Base-by-base conservation (phyloP, 2,888 invertebrate species). In the Eumacrocentrus americanus region DNA sequence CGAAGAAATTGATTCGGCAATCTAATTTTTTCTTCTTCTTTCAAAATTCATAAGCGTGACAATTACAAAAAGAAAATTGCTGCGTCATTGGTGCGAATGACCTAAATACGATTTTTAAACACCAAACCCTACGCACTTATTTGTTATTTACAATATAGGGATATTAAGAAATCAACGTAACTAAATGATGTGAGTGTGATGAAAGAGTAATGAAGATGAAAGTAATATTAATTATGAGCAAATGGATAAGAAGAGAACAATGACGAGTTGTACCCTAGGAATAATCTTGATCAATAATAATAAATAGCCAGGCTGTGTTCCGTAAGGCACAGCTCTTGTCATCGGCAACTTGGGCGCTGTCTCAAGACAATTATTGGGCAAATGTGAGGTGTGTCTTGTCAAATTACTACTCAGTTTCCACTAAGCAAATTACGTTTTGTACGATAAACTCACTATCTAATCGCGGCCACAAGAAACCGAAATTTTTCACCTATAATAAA, bases 251-350 rank as follows among this genome's bases (percentile, higher is more conserved):
- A 18, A 3, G 20, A 40, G 9, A 42, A 42, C 7, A 42, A 42
- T 42, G n/a, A 42, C 20, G 42, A 42, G 42, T 20, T 42, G 18
- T 44, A 57, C 42, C 61, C 62, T 62, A 20, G 29, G 29, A 54
- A 53, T 52, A 48, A 59, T 61, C 29, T 35, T n/a, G n/a, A n/a
- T 20, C 20, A 7, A 16, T 18, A 2, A 34, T 57, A 69, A 70
- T 70, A 70, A 71, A 71, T 71, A 72, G 61, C 66, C 51, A 61
- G 52, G 60, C 70, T 67, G 67, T 64, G 64, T 63, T 63, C 57
- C 52, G 60, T 59, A 60, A 47, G 46, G 55, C 60, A 65, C 67
- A 71, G 69, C 65, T 58, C 63, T 29, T 12, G 34, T 40, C 3
- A 25, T 52, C 14, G 16, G 25, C 16, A 23, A 25, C 25, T 37